A percentile compares a stretch with the other conserved stretches of the same genome.
These are phyloP conservation scores for Ceratotherium simum DNA, from an alignment of 2,113 vertebrate species.

Conservation along the genomic window DNA sequence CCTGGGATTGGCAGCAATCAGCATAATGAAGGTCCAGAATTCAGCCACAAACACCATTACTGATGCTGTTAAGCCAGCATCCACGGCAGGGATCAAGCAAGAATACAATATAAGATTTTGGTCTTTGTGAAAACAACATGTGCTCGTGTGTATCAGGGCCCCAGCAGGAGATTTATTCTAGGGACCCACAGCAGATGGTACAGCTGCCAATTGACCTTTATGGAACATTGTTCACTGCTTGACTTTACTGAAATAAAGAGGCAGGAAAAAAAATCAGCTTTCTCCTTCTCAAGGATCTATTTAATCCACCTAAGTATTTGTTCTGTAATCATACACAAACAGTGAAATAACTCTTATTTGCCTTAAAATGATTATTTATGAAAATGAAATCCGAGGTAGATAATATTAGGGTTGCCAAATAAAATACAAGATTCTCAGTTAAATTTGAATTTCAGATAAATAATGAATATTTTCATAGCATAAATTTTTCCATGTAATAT, in stretches of 20 bases:
- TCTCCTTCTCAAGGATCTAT: neutral
- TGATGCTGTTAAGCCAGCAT: neutral
- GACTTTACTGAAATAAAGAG: constrained; percentile 64
- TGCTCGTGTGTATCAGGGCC: constrained; percentile 55
- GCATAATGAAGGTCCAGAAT: constrained; percentile 49
- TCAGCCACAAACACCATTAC: neutral
- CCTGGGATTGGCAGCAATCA: neutral
- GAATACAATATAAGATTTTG: constrained; percentile 59
- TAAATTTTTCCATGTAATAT: neutral
- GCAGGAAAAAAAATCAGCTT: neutral
- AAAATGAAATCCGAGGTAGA: neutral
- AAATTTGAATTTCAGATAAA: constrained; percentile 15
- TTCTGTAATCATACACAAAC: neutral
- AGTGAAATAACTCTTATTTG: constrained; percentile 15
- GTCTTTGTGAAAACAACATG: constrained; percentile 71
- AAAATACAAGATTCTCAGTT: neutral
- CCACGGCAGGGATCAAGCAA: neutral
- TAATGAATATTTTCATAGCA: neutral
- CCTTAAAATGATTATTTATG: neutral
- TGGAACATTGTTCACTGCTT: constrained; percentile 63
- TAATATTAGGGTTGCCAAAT: neutral
- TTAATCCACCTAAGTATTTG: constrained; percentile 1
- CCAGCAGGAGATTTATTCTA: constrained; percentile 63
- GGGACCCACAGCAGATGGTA: constrained; percentile 71
- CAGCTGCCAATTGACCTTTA: constrained; percentile 71